A percentile compares a stretch with the other conserved stretches of the same genome.
phyloP scores from a whole-genome alignment of 2,797 vertebrate genomes.

The Champsocephalus esox region DNA sequence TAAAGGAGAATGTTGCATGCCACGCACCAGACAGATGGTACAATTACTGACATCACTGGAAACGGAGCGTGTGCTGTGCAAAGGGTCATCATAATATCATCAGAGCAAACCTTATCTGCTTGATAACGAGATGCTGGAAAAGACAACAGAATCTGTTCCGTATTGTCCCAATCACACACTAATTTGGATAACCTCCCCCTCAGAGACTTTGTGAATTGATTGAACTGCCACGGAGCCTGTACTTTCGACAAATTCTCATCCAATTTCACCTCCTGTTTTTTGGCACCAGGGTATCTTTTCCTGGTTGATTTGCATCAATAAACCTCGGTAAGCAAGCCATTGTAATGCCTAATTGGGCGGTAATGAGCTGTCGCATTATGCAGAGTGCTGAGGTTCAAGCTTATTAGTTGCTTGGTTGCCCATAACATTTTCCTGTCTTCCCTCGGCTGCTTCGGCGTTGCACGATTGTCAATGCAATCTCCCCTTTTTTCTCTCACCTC shows the following conservation, averaged over 20 bases:
- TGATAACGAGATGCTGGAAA: slow-evolving; percentile 50
- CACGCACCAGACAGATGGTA: slow-evolving; percentile 62
- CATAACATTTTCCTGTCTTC: slow-evolving; percentile 85
- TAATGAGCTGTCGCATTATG: slow-evolving; percentile 88
- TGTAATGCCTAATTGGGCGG: slow-evolving; percentile 88
- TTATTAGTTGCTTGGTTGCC: slow-evolving; percentile 90
- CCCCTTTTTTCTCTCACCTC: slow-evolving; percentile 52
- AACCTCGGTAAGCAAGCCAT: slow-evolving; percentile 85
- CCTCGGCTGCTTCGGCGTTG: slow-evolving; percentile 76
- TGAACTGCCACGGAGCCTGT: slow-evolving; percentile 74
- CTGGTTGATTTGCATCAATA: slow-evolving; percentile 87
- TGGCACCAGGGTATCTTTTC: slow-evolving; percentile 82
- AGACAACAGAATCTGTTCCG: slow-evolving; percentile 45
- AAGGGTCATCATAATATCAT: slow-evolving; percentile 61
- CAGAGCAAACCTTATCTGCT: slow-evolving; percentile 51
- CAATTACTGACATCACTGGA: slow-evolving; percentile 66
- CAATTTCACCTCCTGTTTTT: slow-evolving; percentile 76
- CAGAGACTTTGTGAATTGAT: slow-evolving; percentile 81
- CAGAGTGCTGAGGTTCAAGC: slow-evolving; percentile 87
- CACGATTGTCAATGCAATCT: slow-evolving; percentile 80
- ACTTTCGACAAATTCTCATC: slow-evolving; percentile 73
- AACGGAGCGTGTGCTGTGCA: slow-evolving; percentile 45
- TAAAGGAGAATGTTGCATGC: slow-evolving; percentile 19
- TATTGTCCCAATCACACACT: slow-evolving; percentile 73
- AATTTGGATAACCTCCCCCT: slow-evolving; percentile 75